Evolutionary conservation across 2,113 vertebrate genomes (phyloP).

Genomic region (Forbesichthys agassizii): DNA sequence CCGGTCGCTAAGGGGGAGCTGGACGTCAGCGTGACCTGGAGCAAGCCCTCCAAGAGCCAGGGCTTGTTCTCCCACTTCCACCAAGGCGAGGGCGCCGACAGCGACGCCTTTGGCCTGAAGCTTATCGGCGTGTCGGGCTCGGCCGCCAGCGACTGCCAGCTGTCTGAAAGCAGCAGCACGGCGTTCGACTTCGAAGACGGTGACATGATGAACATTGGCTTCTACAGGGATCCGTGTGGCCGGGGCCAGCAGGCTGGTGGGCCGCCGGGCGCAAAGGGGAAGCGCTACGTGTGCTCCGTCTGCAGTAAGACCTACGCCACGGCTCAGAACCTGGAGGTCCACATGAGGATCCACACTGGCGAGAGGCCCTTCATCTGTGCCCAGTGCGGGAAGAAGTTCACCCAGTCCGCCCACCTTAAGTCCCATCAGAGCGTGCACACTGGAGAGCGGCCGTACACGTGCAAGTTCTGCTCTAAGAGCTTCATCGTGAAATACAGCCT

Average conservation of each 20-base stretch:
- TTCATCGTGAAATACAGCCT: constrained; percentile 75
- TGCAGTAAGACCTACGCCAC: constrained; percentile 69
- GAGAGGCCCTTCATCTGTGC: constrained; percentile 67
- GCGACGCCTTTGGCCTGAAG: constrained; percentile 49
- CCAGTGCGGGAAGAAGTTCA: constrained; percentile 75
- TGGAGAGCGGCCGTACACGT: constrained; percentile 63
- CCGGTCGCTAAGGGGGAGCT: background rate
- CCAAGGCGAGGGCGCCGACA: constrained; percentile 18
- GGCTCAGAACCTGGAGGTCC: constrained; percentile 70
- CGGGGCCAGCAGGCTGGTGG: background rate
- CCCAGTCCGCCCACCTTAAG: constrained; percentile 73
- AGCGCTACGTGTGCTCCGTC: constrained; percentile 51
- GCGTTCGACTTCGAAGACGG: constrained; percentile 38
- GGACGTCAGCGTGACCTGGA: constrained; percentile 46
- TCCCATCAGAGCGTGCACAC: constrained; percentile 73
- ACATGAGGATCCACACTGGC: constrained; percentile 74
- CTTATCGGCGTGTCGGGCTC: constrained; percentile 50
- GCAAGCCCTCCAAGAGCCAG: constrained; percentile 26
- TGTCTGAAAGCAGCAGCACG: constrained; percentile 32
- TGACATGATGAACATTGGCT: constrained; percentile 27
- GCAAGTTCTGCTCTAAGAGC: constrained; percentile 63
- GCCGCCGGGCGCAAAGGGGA: constrained; percentile 1
- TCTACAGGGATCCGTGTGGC: constrained; percentile 35
- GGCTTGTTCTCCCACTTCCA: constrained; percentile 26
- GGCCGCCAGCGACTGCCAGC: constrained; percentile 22